phyloP scores from a whole-genome alignment of 1,140 invertebrate genomes.

The Drosophila azteca region DNA sequence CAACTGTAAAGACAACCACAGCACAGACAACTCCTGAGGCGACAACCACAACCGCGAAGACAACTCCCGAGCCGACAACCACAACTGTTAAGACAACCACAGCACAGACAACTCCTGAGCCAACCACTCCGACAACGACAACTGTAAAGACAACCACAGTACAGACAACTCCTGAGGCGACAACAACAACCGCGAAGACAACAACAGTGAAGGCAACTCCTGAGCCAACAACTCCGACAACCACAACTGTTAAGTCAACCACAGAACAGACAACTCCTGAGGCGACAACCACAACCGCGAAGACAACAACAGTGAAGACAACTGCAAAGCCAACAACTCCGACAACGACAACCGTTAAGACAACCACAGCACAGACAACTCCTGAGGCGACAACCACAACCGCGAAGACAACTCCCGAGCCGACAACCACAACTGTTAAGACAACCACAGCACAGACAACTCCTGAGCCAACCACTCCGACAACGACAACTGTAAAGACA shows the following conservation, averaged over 20 bases:
- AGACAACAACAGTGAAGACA: neutral
- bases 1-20: neutral
- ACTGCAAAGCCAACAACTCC: neutral
- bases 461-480: neutral
- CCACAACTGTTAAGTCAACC: too few relatives aligned
- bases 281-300: neutral
- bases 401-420: neutral
- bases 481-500: neutral
- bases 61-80: neutral
- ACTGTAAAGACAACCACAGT: neutral
- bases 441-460: neutral
- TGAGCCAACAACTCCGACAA: neutral
- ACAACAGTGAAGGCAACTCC: neutral
- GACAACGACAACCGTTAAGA: neutral
- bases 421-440: neutral
- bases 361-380: neutral
- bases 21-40: neutral
- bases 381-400: neutral
- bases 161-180: neutral
- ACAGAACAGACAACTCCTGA: too few relatives aligned
- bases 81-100: too few relatives aligned
- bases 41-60: neutral
- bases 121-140: too few relatives aligned
- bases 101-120: too few relatives aligned
- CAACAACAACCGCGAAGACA: neutral